A percentile compares a stretch with the other conserved stretches of the same genome.
Evolutionary conservation across 1,140 invertebrate genomes (phyloP).

Genomic region (Drosophila navojoa): DNA sequence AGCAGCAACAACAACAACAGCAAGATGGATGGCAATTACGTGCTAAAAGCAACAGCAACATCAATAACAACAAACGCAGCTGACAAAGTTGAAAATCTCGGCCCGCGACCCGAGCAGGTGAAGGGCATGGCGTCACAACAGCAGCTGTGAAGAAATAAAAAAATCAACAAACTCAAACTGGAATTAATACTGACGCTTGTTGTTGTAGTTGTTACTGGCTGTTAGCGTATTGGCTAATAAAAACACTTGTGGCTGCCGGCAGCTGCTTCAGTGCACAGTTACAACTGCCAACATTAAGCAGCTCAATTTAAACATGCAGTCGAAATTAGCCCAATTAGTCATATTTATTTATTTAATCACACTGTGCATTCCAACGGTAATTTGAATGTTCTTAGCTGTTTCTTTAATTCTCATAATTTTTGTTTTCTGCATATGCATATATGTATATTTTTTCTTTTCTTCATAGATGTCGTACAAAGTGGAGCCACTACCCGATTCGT

Average conservation of each 20-base stretch:
- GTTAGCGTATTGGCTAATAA: constrained; percentile 45
- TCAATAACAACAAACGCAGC: constrained; percentile 34
- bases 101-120: constrained; percentile 57
- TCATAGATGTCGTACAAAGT: constrained; percentile 80
- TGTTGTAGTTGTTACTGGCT: neutral
- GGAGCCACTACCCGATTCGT: constrained; percentile 74
- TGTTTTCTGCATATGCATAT: no score
- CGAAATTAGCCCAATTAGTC: constrained; percentile 9
- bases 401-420: neutral
- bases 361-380: constrained; percentile 51
- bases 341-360: constrained; percentile 14
- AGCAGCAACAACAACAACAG: constrained; percentile 18
- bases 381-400: constrained; percentile 1
- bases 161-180: constrained; percentile 12
- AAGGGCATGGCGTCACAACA: constrained; percentile 77
- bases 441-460: neutral
- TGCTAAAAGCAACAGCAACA: constrained; percentile 8
- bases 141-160: constrained; percentile 16
- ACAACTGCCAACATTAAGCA: constrained; percentile 10
- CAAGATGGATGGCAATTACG: constrained; percentile 45
- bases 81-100: constrained; percentile 4
- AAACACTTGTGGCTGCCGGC: constrained; percentile 34
- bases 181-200: constrained; percentile 14
- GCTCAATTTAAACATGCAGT: constrained; percentile 8
- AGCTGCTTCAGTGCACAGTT: constrained; percentile 52